Evolutionary conservation across 2,888 invertebrate species (phyloP), one percentile per base, ranked within the genome.

Genomic region (Parnassius orleans): DNA sequence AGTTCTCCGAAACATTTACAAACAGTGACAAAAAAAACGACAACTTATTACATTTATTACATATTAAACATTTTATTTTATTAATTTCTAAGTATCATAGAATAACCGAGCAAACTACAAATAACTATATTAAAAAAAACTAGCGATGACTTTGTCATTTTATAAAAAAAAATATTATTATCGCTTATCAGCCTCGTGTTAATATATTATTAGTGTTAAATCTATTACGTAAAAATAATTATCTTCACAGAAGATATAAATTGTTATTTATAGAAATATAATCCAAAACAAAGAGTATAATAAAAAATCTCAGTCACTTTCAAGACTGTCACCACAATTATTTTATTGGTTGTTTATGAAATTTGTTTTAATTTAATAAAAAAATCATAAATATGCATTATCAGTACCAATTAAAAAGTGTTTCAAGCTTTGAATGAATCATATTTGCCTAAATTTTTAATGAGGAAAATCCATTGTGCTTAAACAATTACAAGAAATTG

Each of bases 1-100:
- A 83, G 82, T 86, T 80, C 82, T 76, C 76, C 61, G 58, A 76
- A 79, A 79, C 72, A 84, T 82, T 75, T 80, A 83, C 80, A 81
- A 48, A 50, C 52, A 44, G 47, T 42, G 51, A 24, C 19, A 44
- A 59, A 46, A 33, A n/a, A 19, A 54, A 44, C 15, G 0, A 43
- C 48, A 24, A 50, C 14, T 54, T 19, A 58, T 33, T 58, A 51
- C 54, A 44, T 19, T 63, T 54, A 62, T 53, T 44, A 55, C 15
- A 53, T 43, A 48, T 63, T 62, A 58, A 44, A 63, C 59, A 55
- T 47, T 53, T 55, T 54, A 33, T 51, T 81, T 60, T 63, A 61
- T 62, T 64, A 66, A 78, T 33, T 52, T 19, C 80, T 69, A 72
- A 66, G 72, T 79, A 80, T 79, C 77, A 69, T 67, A 66, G 51